Base-by-base conservation (phyloP, 2,888 invertebrate genomes). In the Agrotis puta region DNA sequence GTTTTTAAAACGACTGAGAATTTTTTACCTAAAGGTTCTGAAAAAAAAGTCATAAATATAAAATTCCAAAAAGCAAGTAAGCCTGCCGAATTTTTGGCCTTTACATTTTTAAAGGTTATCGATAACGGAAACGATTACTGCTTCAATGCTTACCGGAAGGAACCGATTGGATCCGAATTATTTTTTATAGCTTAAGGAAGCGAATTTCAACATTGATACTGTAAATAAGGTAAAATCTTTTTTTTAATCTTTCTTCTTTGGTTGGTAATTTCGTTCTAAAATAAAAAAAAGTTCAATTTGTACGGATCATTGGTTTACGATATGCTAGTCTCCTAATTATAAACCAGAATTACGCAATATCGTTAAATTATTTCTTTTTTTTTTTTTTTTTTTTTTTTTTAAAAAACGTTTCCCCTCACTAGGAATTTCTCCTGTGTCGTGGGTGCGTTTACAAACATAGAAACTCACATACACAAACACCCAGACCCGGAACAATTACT, bases 71-170 rank as follows among this genome's bases (percentile, higher is more conserved):
- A 53, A 39, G 61, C 58, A 62, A 72, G 39, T 51, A 45, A 54
- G 54, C 43, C 27, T 48, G 66, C 47, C 39, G 54, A 71, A 73
- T 71, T 62, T 76, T 66, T 68, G 70, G 51, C 47, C 20, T 63
- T 69, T 48, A 66, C 59, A 62, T 54, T 75, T 81, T 81, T 74
- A 74, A 69, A 70, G 82, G 65, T 70, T 79, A 78, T 84, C 85
- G 85, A 75, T 82, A 75, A 66, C 71, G 83, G 85, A 85, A 85
- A 79, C 72, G 76, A 82, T 82, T 71, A 85, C 68, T 69, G 72
- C 47, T 68, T 64, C 61, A 70, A 70, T 75, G 70, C 68, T 71
- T 62, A 69, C 66, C 68, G 66, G 81, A 77, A 70, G 77, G 74
- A 80, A 81, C 22, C 63, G 64, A 80, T 77, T 80, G 73, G 33